Base-by-base conservation (phyloP, 1,140 invertebrate species). In the Sinonovacula constricta region DNA sequence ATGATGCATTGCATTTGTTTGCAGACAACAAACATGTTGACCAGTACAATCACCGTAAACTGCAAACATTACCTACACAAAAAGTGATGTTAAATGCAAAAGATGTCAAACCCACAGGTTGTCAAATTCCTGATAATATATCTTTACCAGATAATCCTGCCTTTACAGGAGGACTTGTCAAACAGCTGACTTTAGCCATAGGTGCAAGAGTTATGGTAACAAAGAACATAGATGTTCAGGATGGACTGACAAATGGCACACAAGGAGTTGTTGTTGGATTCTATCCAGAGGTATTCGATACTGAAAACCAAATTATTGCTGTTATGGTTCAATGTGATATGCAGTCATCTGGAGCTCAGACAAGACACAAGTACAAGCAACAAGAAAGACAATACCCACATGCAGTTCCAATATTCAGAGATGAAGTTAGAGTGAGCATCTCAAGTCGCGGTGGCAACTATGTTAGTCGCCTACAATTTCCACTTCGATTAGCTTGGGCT, bases 401-500 rank as follows among this genome's bases (percentile, higher is more conserved):
- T 36, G 34, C 26, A 31, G 26, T 45, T 12, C 66, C 66, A 53
- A 68, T 68, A 26, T 45, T 12, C 7, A 12, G 22, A 24, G 28
- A 26, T 18, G 34, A 49, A 49, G 34, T 22, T 2, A 14, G 10
- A 68, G 12, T 30, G 10, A 45, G 33, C 34, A 15, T 39, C 7
- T 24, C 66, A 12, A 4, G 18, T n/a, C 26, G 33, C 12, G 45
- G 28, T 3, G 66, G 51, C n/a, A 26, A 57, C 15, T n/a, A 15
- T 45, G 51, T 57, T 30, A 67, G 39, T 30, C 30, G 82, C 39
- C 49, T 15, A 59, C 79, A 83, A 22, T 83, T 81, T 60, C 82
- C 74, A 67, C 31, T 83, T 26, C 72, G 33, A 39, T 45, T 83
- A 15, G 57, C 65, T 28, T 83, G 74, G 79, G 79, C 79, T 33